phyloP scores from a whole-genome alignment of 2,888 invertebrate species.

The Megaustenia siamemsis region DNA sequence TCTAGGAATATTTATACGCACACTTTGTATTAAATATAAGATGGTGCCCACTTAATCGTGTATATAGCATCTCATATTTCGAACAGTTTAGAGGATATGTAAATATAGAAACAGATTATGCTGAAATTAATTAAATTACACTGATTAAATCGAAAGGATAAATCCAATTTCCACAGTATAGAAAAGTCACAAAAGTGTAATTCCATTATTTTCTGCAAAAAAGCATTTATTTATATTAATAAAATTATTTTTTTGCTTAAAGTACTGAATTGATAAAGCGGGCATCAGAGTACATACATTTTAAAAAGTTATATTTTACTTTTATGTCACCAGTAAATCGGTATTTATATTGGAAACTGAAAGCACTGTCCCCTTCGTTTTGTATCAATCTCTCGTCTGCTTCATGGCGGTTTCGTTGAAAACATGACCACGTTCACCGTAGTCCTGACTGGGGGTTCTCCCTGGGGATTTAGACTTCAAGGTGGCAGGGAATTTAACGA shows the following conservation, averaged over 20 bases:
- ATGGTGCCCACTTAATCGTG: too few relatives aligned
- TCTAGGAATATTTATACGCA: too few relatives aligned
- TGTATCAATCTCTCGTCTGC: slow-evolving; percentile 14
- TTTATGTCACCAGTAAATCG: background rate
- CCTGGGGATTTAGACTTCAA: slow-evolving; percentile 94
- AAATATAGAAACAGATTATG: background rate
- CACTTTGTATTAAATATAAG: too few relatives aligned
- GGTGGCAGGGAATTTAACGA: slow-evolving; percentile 90
- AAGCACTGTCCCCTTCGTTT: slow-evolving; percentile 8
- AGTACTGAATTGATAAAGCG: background rate
- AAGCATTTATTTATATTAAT: too few relatives aligned
- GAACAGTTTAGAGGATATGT: too few relatives aligned
- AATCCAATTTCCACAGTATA: background rate
- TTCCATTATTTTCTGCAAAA: too few relatives aligned
- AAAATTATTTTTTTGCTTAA: background rate
- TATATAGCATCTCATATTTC: too few relatives aligned
- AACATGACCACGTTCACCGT: slow-evolving; percentile 81
- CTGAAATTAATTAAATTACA: background rate
- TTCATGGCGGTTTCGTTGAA: slow-evolving; percentile 68
- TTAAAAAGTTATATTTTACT: background rate
- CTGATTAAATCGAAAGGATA: background rate
- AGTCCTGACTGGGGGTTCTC: slow-evolving; percentile 89
- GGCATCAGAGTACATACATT: background rate
- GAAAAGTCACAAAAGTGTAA: too few relatives aligned
- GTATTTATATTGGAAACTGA: slow-evolving; percentile 46